Conservation (phyloP, 1,140 invertebrate species). For the Lepidurus arcticus region DNA sequence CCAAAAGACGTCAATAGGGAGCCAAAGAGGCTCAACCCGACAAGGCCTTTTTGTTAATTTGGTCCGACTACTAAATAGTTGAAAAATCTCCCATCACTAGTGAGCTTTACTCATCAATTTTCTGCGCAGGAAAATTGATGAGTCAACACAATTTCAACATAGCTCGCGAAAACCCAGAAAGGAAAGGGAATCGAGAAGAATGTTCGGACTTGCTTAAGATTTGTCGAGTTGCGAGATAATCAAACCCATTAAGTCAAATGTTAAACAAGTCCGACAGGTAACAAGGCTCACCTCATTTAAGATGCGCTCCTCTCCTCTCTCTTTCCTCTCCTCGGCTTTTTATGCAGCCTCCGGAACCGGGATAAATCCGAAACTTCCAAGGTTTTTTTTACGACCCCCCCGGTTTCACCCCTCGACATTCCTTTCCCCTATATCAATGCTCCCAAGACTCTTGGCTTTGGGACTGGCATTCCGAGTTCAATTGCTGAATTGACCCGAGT, state of each 20-base stretch:
- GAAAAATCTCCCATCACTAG: too few relatives aligned
- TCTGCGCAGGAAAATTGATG: not conserved
- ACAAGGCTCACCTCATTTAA: conserved; percentile 18
- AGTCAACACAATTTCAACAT: too few relatives aligned
- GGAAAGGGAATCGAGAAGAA: not conserved
- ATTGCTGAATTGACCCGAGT: not conserved
- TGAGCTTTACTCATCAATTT: not conserved
- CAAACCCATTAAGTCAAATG: conserved; percentile 5
- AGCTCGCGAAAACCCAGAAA: not conserved
- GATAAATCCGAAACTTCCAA: not conserved
- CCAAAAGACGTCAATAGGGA: too few relatives aligned
- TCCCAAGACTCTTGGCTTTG: not conserved
- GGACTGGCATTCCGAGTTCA: not conserved
- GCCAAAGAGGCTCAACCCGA: too few relatives aligned
- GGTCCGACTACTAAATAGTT: too few relatives aligned
- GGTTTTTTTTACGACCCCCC: not conserved
- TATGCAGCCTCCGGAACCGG: conserved; percentile 5
- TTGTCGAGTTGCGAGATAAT: not conserved
- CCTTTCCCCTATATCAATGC: not conserved
- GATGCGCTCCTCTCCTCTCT: not conserved
- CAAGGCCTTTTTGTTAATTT: too few relatives aligned
- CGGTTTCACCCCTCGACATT: not conserved
- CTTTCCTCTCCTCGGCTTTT: not conserved
- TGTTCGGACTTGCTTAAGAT: not conserved
- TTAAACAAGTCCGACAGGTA: conserved; percentile 21